Evolutionary conservation across 2,113 vertebrate species (phyloP), one percentile per base, ranked within the genome.

Genomic region (Odontophorus gujanensis): DNA sequence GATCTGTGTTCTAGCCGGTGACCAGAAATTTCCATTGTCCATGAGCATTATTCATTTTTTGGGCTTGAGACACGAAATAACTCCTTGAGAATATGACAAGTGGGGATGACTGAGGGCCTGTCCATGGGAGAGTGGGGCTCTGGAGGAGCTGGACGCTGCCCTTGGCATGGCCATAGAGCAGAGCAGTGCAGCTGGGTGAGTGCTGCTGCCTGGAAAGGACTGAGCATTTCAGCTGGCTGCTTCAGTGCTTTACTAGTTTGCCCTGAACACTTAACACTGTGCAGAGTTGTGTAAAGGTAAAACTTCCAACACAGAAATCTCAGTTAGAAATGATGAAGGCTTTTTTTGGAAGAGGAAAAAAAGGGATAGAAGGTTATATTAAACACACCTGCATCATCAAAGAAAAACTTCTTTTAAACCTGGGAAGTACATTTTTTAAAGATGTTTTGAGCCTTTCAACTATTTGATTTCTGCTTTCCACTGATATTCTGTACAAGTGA

Each of bases 181-280:
- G 84, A n/a, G 72, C 63, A 61, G 32, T 14, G 3, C 62, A 28
- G 10, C 1, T 17, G 78, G 45, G 3, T 30, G 47, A 20, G 6
- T 30, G 36, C 50, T 13, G n/a, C 67, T 38, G 55, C 6, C 3
- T 30, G 45, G 88, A n/a, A 19, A 40, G 66, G 25, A 12, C 36
- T 11, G 36, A 32, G 0, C 16, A 2, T 3, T 8, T 45, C 21
- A 42, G 4, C 9, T 20, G 30, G 9, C 34, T 55, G 42, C 57
- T 16, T 26, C 18, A 32, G 53, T 5, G 13, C 2, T 62, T 61
- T 22, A 0, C n/a, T 2, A 10, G 9, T n/a, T 83, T 63, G 11
- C 5, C 19, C 1, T 0, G 18, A 36, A 8, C 6, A 0, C 21
- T 47, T 43, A 3, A 21, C 20, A 18, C 75, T 15, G 66, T 26